A percentile compares a stretch with the other conserved stretches of the same genome.
Evolutionary conservation across 2,888 invertebrate genomes (phyloP).

Genomic region (Pyrocoelia pectoralis): DNA sequence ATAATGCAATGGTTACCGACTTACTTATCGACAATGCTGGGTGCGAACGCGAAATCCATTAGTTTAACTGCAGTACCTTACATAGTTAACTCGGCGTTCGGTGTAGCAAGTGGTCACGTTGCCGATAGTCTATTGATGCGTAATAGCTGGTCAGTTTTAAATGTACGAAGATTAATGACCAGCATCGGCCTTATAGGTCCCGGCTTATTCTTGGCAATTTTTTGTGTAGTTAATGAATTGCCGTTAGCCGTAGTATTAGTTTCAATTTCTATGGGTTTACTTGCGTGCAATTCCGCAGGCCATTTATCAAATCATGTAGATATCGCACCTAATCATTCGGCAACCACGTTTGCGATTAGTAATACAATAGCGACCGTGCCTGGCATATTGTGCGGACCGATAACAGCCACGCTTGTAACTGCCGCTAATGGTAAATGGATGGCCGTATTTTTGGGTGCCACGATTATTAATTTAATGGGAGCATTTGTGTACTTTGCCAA

Average conservation of each 20-base stretch:
- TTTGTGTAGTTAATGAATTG: constrained; percentile 74
- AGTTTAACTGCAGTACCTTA: constrained; percentile 79
- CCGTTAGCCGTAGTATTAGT: constrained; percentile 74
- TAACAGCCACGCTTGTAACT: constrained; percentile 76
- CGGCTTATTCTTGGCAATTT: constrained; percentile 73
- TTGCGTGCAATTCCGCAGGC: constrained; percentile 78
- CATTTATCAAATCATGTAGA: constrained; percentile 81
- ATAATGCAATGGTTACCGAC: constrained; percentile 84
- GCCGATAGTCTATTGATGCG: constrained; percentile 68
- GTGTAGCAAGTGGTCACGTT: constrained; percentile 75
- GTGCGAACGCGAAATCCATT: constrained; percentile 72
- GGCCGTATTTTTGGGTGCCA: constrained; percentile 76
- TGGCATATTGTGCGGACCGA: constrained; percentile 77
- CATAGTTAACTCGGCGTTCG: constrained; percentile 74
- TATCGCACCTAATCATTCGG: constrained; percentile 79
- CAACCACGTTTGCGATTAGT: constrained; percentile 78
- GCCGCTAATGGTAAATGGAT: constrained; percentile 76
- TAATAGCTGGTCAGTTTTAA: constrained; percentile 70
- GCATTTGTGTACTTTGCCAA: constrained; percentile 77
- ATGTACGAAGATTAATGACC: constrained; percentile 76
- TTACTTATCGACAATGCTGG: constrained; percentile 70
- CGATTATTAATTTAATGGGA: constrained; percentile 74
- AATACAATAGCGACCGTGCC: constrained; percentile 80
- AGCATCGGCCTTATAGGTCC: constrained; percentile 75
- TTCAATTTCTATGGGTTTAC: constrained; percentile 77